Evolutionary conservation across 2,888 invertebrate genomes (phyloP).

Genomic region (Eucera pruinosa): DNA sequence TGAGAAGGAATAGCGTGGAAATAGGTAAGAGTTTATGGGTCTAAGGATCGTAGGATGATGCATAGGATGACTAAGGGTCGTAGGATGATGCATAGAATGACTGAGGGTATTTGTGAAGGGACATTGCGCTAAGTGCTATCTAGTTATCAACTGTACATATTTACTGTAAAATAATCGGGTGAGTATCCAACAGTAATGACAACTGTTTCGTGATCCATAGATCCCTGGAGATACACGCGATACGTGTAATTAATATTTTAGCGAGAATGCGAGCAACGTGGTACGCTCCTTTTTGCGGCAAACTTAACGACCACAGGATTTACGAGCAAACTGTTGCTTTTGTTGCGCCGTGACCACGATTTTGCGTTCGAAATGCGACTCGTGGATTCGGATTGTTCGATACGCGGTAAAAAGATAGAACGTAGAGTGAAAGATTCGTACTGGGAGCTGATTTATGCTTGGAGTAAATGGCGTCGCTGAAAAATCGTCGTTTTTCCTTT

Average conservation of each 20-base stretch:
- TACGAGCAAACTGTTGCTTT: slow-evolving; percentile 63
- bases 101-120: no score
- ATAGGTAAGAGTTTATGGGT: no score
- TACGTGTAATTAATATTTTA: slow-evolving; percentile 44
- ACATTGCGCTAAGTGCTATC: no score
- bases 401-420: not conserved
- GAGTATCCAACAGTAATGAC: not conserved
- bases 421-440: not conserved
- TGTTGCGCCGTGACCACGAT: slow-evolving; percentile 19
- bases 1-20: no score
- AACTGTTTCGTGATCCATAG: no score
- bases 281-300: slow-evolving; percentile 39
- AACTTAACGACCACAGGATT: slow-evolving; percentile 46
- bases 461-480: not conserved
- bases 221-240: not conserved
- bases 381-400: slow-evolving; percentile 12
- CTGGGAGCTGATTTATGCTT: not conserved
- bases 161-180: no score
- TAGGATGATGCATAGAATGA: no score
- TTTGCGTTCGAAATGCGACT: slow-evolving; percentile 12
- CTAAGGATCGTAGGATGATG: no score
- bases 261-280: not conserved
- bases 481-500: not conserved
- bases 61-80: no score
- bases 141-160: no score